Conservation (phyloP, 35 echinoderm and acorn worm species). For the Acanthaster planci region DNA sequence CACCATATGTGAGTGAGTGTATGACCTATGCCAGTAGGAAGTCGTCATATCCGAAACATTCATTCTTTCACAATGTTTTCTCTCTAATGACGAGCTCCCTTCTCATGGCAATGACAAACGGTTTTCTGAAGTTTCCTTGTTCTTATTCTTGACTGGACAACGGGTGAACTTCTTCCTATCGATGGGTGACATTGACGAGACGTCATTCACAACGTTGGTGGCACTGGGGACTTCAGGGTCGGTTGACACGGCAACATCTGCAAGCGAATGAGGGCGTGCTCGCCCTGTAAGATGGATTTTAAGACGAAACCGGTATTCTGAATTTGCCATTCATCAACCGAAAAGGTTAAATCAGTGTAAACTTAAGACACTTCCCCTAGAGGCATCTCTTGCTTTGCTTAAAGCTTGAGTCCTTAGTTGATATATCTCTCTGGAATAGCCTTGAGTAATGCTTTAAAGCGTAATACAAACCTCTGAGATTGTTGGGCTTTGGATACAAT, state of each 20-base stretch:
- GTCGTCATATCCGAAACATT: too few relatives aligned
- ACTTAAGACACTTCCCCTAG: too few relatives aligned
- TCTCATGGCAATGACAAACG: neutral
- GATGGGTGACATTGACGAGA: neutral
- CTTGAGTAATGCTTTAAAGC: too few relatives aligned
- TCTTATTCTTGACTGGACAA: neutral
- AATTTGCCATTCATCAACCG: neutral
- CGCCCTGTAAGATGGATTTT: conserved; percentile 1
- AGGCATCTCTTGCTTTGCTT: too few relatives aligned
- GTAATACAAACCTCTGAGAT: neutral
- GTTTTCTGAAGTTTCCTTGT: neutral
- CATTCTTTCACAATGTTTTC: too few relatives aligned
- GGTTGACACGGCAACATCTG: conserved; percentile 23
- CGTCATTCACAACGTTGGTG: conserved; percentile 5
- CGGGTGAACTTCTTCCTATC: neutral
- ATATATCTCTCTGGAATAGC: too few relatives aligned
- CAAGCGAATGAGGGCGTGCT: conserved; percentile 29
- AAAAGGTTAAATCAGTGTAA: too few relatives aligned
- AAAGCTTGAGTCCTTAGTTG: too few relatives aligned
- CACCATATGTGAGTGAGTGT: too few relatives aligned
- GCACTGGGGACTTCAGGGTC: neutral
- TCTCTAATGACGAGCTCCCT: neutral
- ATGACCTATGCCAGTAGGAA: too few relatives aligned
- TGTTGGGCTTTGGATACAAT: neutral
- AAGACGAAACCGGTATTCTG: neutral